Percentiles rank a stretch among this genome's conserved stretches.
Conservation (phyloP, 2,888 invertebrate genomes). For the Zootermopsis nevadensis region DNA sequence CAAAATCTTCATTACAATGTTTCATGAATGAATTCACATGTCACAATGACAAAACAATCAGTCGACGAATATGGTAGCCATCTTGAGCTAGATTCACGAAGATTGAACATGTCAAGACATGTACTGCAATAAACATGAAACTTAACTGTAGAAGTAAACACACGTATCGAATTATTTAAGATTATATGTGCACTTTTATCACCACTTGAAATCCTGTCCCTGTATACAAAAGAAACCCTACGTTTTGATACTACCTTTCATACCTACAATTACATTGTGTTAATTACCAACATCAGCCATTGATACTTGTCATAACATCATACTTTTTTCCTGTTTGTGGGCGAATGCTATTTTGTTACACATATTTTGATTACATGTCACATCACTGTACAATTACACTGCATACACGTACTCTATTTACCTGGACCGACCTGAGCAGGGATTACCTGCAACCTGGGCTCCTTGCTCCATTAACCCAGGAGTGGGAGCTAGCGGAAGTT, state of each 20-base stretch:
- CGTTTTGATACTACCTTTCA: not conserved
- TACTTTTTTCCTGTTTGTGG: not conserved
- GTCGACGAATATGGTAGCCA: conserved; percentile 23
- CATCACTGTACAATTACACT: not conserved
- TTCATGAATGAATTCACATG: not conserved
- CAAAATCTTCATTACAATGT: not conserved
- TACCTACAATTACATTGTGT: not conserved
- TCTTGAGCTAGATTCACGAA: conserved; percentile 32
- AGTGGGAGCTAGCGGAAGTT: too few relatives aligned
- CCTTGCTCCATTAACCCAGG: too few relatives aligned
- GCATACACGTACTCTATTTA: too few relatives aligned
- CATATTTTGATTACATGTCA: not conserved
- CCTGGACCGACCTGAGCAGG: too few relatives aligned
- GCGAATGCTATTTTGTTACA: not conserved
- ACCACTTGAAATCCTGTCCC: not conserved
- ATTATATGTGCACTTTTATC: not conserved
- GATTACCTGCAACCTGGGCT: too few relatives aligned
- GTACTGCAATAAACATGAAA: not conserved
- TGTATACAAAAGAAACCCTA: not conserved
- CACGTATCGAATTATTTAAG: not conserved
- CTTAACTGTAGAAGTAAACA: not conserved
- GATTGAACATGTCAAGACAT: conserved; percentile 9
- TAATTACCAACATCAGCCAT: not conserved
- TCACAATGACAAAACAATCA: conserved; percentile 33
- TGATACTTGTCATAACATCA: not conserved